phyloP scores from a whole-genome alignment of 1,140 invertebrate species.

The Heliconius hermathena region DNA sequence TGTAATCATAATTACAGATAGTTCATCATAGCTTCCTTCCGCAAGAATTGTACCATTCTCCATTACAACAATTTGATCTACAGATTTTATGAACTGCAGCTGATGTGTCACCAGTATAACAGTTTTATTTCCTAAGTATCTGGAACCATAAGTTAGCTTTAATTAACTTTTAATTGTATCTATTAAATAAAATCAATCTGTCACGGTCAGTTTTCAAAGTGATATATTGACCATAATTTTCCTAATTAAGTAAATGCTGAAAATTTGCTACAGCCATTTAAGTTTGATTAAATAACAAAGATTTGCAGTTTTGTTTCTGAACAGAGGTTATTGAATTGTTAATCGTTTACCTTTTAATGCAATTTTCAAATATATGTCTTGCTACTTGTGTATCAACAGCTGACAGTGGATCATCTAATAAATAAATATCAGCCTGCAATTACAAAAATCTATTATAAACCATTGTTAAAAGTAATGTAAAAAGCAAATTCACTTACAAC shows the following conservation, averaged over 20 bases:
- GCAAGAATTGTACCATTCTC: constrained; percentile 83
- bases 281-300: no score
- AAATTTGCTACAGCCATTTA: no score
- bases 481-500: no score
- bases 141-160: constrained; percentile 44
- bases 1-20: constrained; percentile 52
- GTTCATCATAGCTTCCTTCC: constrained; percentile 61
- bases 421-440: constrained; percentile 87
- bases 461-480: no score
- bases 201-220: background rate
- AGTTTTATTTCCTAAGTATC: constrained; percentile 87
- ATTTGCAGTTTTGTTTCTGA: background rate
- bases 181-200: background rate
- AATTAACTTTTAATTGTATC: background rate
- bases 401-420: constrained; percentile 91
- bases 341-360: constrained; percentile 80
- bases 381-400: constrained; percentile 92
- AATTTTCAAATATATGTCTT: constrained; percentile 89
- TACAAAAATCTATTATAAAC: background rate
- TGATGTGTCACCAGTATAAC: constrained; percentile 92
- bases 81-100: constrained; percentile 89
- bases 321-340: constrained; percentile 9
- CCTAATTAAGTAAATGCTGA: background rate
- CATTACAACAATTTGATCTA: constrained; percentile 87
- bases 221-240: background rate